Evolutionary conservation across 2,797 vertebrate species (phyloP).

Genomic region (Mionectes olivaceus): DNA sequence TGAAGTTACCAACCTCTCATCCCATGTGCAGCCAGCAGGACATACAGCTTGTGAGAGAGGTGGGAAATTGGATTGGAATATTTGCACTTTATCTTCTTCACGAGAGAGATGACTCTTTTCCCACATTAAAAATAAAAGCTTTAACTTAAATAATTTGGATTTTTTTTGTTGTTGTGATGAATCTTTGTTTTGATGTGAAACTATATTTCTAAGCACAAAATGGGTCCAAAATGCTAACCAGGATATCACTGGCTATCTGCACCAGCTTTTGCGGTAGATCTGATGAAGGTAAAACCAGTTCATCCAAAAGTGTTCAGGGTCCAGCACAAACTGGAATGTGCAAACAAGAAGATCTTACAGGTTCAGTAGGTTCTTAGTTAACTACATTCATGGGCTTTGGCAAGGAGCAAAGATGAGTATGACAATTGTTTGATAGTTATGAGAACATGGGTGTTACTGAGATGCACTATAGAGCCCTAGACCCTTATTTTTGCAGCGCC

Average conservation of each 20-base stretch:
- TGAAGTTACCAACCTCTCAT: not conserved
- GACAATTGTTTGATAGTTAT: not conserved
- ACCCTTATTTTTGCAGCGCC: not conserved
- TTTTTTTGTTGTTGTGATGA: not conserved
- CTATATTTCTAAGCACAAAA: not conserved
- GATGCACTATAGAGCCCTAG: fast-evolving
- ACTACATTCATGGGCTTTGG: not conserved
- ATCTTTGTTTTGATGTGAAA: not conserved
- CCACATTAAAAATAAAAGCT: not conserved
- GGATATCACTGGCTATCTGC: not conserved
- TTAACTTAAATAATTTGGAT: not conserved
- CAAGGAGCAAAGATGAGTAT: not conserved
- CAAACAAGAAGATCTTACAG: not conserved
- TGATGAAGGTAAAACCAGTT: not conserved
- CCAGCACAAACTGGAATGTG: not conserved
- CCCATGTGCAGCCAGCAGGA: not conserved
- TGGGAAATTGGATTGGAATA: not conserved
- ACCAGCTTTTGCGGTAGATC: not conserved
- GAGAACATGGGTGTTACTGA: not conserved
- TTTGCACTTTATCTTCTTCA: not conserved
- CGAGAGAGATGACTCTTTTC: not conserved
- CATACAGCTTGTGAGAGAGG: not conserved
- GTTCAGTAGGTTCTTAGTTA: not conserved
- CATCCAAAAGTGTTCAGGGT: not conserved
- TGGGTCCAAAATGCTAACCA: not conserved